A percentile compares a stretch with the other conserved stretches of the same genome.
phyloP scores from a whole-genome alignment of 2,797 vertebrate genomes.

The Danio kyathit region DNA sequence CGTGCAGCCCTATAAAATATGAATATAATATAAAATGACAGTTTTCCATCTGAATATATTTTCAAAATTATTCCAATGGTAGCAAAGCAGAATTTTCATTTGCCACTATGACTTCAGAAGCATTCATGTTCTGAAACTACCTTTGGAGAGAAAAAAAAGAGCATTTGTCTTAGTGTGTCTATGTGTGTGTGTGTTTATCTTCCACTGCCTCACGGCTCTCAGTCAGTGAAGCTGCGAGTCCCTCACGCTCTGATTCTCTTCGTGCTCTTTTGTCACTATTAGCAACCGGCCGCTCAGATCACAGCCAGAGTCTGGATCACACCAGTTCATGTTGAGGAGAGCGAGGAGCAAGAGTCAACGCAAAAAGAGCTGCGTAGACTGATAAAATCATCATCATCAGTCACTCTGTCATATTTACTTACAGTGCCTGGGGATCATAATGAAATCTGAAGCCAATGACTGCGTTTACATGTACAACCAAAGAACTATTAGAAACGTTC shows the following conservation, averaged over 20 bases:
- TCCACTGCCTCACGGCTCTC: conserved; percentile 43
- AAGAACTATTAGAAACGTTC: neutral
- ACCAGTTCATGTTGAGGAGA: conserved; percentile 45
- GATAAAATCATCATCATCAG: conserved; percentile 8
- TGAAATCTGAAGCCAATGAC: neutral
- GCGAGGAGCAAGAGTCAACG: conserved; percentile 4
- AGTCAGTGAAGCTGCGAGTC: conserved; percentile 49
- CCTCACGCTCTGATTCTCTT: conserved; percentile 59
- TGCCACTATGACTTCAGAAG: neutral
- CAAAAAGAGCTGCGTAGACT: conserved; percentile 8
- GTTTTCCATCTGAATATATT: neutral
- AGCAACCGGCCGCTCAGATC: conserved; percentile 76
- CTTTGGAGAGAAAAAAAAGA: neutral
- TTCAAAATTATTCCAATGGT: neutral
- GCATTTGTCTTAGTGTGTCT: conserved; percentile 3
- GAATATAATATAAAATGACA: neutral
- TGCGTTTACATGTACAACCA: neutral
- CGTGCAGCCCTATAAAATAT: too few species aligned
- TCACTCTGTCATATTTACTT: conserved; percentile 4
- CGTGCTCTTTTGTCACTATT: conserved; percentile 78
- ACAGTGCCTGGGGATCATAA: neutral
- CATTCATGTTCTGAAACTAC: neutral
- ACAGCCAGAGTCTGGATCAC: conserved; percentile 63
- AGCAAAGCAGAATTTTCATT: neutral
- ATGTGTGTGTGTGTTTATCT: neutral